These are phyloP conservation scores for Sphyrna mokarran DNA, from an alignment of 2,113 vertebrate genomes.

Conservation along the genomic window DNA sequence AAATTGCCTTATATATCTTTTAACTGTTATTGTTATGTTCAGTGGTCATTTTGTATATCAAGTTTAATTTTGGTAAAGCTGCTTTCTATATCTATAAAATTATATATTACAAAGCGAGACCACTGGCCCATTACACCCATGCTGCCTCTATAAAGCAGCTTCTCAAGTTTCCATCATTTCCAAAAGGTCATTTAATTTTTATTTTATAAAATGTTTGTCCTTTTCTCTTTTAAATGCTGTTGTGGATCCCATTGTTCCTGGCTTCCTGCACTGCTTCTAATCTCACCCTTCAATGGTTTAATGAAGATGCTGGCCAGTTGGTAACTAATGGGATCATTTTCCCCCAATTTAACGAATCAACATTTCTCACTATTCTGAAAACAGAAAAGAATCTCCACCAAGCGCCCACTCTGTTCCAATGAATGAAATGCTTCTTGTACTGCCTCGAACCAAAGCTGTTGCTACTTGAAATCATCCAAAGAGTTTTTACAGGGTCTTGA, in stretches of 20 bases:
- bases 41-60: background rate
- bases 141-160: background rate
- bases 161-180: background rate
- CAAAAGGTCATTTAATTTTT: background rate
- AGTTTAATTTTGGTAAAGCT: background rate
- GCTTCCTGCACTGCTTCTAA: background rate
- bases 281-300: background rate
- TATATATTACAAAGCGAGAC: background rate
- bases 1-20: background rate
- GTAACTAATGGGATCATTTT: background rate
- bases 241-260: background rate
- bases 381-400: background rate
- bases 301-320: background rate
- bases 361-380: background rate
- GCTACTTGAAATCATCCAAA: background rate
- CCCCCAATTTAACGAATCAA: background rate
- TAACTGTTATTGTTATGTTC: background rate
- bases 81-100: background rate
- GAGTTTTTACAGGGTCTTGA: background rate
- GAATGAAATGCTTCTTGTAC: background rate
- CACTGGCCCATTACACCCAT: background rate
- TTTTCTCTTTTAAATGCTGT: background rate
- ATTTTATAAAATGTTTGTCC: background rate
- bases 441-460: background rate
- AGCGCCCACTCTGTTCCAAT: background rate